These are phyloP conservation scores for Perccottus glenii DNA, from an alignment of 2,113 vertebrate genomes.

Conservation along the genomic window DNA sequence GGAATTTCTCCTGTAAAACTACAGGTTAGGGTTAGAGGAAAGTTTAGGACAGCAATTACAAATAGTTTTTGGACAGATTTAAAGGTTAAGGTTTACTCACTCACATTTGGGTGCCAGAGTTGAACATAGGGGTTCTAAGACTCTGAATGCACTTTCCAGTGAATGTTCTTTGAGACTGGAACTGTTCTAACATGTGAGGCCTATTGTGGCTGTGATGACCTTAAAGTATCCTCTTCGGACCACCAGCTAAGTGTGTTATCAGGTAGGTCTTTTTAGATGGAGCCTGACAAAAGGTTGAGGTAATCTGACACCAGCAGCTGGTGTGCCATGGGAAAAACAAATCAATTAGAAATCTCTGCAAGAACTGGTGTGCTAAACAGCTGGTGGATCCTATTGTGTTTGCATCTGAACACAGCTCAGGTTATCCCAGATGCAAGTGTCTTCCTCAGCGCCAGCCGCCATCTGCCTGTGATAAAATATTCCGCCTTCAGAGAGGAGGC, in stretches of 20 bases:
- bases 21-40: too few relatives aligned
- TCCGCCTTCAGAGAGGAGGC: constrained; percentile 21
- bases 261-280: constrained; percentile 32
- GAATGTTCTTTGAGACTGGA: neutral
- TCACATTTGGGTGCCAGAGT: too few relatives aligned
- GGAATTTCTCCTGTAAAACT: too few relatives aligned
- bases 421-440: constrained; percentile 51
- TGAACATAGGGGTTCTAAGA: too few relatives aligned
- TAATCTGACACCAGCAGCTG: constrained; percentile 62
- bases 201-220: neutral
- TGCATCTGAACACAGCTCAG: constrained; percentile 52
- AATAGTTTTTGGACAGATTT: too few relatives aligned
- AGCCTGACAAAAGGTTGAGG: constrained; percentile 43
- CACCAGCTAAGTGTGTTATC: constrained; percentile 30
- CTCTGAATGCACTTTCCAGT: too few relatives aligned
- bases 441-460: constrained; percentile 45
- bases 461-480: constrained; percentile 55
- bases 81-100: too few relatives aligned
- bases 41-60: too few relatives aligned
- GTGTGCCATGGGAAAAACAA: constrained; percentile 53
- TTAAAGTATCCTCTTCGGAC: constrained; percentile 12
- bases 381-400: constrained; percentile 57
- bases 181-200: neutral
- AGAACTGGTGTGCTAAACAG: constrained; percentile 57
- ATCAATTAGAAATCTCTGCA: constrained; percentile 65